These are phyloP conservation scores for Trigoniulus corallinus DNA, from an alignment of 1,140 invertebrate species.

Conservation along the genomic window DNA sequence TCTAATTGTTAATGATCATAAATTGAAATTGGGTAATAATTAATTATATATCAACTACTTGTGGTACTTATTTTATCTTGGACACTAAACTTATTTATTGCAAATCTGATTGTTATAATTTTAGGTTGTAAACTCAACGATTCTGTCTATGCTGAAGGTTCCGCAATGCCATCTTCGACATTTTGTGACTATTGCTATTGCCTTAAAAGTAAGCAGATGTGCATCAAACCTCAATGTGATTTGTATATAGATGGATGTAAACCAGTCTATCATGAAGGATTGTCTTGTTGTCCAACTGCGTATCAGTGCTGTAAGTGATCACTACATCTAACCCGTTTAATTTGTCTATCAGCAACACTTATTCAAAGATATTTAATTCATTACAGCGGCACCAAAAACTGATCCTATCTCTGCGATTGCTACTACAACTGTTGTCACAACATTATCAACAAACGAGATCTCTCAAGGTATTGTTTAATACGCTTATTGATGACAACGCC, in stretches of 20 bases:
- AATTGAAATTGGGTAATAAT: too few relatives aligned
- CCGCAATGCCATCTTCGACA: slow-evolving; percentile 57
- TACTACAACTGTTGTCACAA: slow-evolving; percentile 5
- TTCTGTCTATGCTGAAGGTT: slow-evolving; percentile 56
- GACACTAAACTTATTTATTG: too few relatives aligned
- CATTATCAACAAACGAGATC: slow-evolving; percentile 1
- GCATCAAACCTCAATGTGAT: slow-evolving; percentile 62
- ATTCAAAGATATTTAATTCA: neutral
- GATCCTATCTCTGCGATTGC: neutral
- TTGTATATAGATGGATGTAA: slow-evolving; percentile 56
- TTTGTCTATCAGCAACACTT: neutral
- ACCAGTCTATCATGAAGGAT: slow-evolving; percentile 39
- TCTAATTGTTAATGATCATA: too few relatives aligned
- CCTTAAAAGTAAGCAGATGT: slow-evolving; percentile 52
- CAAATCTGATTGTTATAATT: too few relatives aligned
- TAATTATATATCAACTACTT: too few relatives aligned
- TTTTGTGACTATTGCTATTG: slow-evolving; percentile 78
- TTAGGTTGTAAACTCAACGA: slow-evolving; percentile 5
- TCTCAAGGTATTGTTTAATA: slow-evolving; percentile 2
- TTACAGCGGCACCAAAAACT: neutral
- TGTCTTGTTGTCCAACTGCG: slow-evolving; percentile 63
- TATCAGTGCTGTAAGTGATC: slow-evolving; percentile 50
- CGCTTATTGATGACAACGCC: too few relatives aligned
- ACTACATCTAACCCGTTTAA: neutral
- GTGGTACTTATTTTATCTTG: too few relatives aligned